Evolutionary conservation across 2,113 vertebrate species (phyloP).

Genomic region (Passer montanus): DNA sequence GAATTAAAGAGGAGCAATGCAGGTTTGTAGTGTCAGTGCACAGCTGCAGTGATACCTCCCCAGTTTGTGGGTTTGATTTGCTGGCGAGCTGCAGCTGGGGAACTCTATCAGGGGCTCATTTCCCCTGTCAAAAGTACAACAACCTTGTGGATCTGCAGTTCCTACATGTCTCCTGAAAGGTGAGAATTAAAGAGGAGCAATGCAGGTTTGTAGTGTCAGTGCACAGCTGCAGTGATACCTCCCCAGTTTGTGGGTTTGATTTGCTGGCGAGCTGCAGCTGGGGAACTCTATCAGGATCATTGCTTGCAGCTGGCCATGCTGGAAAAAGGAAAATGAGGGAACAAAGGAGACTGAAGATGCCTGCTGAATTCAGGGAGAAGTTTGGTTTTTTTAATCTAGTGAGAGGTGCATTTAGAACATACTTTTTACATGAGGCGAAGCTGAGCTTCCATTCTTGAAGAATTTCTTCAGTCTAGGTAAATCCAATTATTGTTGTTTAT

Average conservation of each 20-base stretch:
- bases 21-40: background rate
- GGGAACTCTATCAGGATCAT: rapidly evolving
- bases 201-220: background rate
- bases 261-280: background rate
- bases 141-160: rapidly evolving
- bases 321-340: background rate
- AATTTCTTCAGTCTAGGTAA: background rate
- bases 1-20: rapidly evolving
- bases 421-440: background rate
- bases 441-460: rapidly evolving
- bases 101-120: background rate
- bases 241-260: background rate
- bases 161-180: rapidly evolving
- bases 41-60: background rate
- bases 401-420: rapidly evolving
- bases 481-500: background rate
- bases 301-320: background rate
- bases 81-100: background rate
- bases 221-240: background rate
- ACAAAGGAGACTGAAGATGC: rapidly evolving
- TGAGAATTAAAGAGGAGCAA: rapidly evolving
- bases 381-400: background rate
- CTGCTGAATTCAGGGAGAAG: rapidly evolving
- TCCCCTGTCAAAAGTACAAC: background rate
- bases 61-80: background rate